Evolutionary conservation across 2,888 invertebrate genomes (phyloP), one percentile per base, ranked within the genome.

Genomic region (Rhabditoides inermis): DNA sequence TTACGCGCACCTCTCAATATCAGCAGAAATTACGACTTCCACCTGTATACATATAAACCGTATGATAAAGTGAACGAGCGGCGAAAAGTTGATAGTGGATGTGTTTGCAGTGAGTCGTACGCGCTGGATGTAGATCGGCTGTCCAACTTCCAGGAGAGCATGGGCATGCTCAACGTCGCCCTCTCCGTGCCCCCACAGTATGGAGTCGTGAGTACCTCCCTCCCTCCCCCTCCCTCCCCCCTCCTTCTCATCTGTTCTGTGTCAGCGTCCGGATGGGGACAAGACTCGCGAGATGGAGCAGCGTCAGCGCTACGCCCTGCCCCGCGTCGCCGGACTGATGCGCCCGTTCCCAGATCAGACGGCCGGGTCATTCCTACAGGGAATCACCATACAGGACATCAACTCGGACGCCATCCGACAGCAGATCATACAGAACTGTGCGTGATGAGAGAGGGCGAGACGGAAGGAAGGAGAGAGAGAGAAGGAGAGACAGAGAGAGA

Each of bases 281-380:
- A 73, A 73, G 35, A 66, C 70, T 12, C 58, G 71, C n/a, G 72
- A 73, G 36, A 51, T 53, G 25, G 72, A 71, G 32, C 26, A 58
- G 22, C 60, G 73, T 27, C 63, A 63, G 32, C 48, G 70, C 15
- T 73, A 69, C 51, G 62, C 70, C 37, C 49, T 73, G 27, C 73
- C 73, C 12, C 52, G 65, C 36, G 73, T 73, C 22, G 41, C 58
- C 26, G 73, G 73, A 20, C 56, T 73, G n/a, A 61, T 72, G 55
- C 62, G 73, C 6, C 73, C 73, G n/a, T 73, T 70, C 69, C 73
- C 73, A n/a, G 73, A 73, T 45, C 69, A 71, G 49, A 57, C 68
- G 15, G 60, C 65, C 7, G 63, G 61, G 20, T 56, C 64, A 23
- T 63, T 65, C 42, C 39, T 63, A 44, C 55, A 58, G 23, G 63